phyloP scores from a whole-genome alignment of 2,113 vertebrate species.

The Alexandromys fortis region DNA sequence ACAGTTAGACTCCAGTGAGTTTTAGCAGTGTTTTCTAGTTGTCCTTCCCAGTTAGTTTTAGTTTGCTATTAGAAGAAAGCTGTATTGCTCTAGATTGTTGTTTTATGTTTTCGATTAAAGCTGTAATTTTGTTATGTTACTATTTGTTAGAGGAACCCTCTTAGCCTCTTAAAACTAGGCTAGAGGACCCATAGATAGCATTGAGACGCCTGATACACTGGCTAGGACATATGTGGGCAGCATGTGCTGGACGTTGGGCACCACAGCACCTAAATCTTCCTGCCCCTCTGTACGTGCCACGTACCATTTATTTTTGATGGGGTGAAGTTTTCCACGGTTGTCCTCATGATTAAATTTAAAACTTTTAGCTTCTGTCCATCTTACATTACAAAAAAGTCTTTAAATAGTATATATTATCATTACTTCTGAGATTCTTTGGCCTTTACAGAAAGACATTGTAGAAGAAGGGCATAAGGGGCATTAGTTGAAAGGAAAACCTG shows the following conservation, averaged over 20 bases:
- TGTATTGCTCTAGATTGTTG: not conserved
- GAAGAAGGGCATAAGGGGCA: not conserved
- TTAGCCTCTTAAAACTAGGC: not conserved
- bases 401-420: not conserved
- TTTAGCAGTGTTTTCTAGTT: not conserved
- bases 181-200: not conserved
- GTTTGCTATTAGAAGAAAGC: not conserved
- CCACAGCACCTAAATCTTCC: not conserved
- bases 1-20: not conserved
- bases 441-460: constrained; percentile 25
- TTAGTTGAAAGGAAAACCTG: not conserved
- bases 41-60: not conserved
- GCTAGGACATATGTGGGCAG: not conserved
- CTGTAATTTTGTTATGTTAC: not conserved
- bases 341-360: constrained; percentile 19
- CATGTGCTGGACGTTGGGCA: not conserved
- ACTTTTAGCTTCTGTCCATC: constrained; percentile 32
- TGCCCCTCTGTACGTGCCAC: not conserved
- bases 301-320: not conserved
- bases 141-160: not conserved
- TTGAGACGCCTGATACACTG: not conserved
- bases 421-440: not conserved
- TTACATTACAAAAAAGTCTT: not conserved
- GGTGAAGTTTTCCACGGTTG: not conserved
- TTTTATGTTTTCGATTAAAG: not conserved